A percentile compares a stretch with the other conserved stretches of the same genome.
Evolutionary conservation across 92 coral and sea anemone genomes (phyloP).

Genomic region (Montipora capitata): DNA sequence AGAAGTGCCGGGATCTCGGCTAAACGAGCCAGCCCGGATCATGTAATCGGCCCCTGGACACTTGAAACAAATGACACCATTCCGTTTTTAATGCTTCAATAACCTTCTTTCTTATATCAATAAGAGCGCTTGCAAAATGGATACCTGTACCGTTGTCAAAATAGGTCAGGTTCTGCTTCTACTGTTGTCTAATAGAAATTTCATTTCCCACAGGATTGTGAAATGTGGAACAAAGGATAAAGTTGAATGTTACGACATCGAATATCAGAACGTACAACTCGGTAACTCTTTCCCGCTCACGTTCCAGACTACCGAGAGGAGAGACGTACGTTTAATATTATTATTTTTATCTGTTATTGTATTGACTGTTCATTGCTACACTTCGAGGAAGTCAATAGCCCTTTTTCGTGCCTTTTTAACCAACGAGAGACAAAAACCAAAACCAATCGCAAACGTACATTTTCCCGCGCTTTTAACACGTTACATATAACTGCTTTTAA

Average conservation of each 20-base stretch:
- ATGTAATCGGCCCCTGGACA: no score
- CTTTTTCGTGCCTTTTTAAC: not conserved
- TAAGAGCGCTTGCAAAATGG: no score
- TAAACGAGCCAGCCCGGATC: no score
- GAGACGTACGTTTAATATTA: not conserved
- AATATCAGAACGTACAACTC: not conserved
- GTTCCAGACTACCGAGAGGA: not conserved
- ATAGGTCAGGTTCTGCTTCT: not conserved
- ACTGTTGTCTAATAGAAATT: not conserved
- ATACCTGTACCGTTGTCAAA: no score
- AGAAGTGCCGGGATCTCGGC: no score
- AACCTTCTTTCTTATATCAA: no score
- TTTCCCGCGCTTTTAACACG: not conserved
- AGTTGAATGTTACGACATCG: not conserved
- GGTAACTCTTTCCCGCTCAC: not conserved
- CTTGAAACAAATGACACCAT: no score
- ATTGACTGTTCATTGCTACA: not conserved
- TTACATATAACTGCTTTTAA: not conserved
- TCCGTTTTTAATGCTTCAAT: no score
- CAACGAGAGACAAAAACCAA: not conserved
- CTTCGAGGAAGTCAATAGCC: not conserved
- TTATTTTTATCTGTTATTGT: no score
- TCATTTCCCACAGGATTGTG: not conserved
- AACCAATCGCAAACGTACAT: not conserved
- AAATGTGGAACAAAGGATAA: not conserved